These are phyloP conservation scores for Drosophila austrosaltans DNA, from an alignment of 2,888 invertebrate genomes.

Conservation along the genomic window DNA sequence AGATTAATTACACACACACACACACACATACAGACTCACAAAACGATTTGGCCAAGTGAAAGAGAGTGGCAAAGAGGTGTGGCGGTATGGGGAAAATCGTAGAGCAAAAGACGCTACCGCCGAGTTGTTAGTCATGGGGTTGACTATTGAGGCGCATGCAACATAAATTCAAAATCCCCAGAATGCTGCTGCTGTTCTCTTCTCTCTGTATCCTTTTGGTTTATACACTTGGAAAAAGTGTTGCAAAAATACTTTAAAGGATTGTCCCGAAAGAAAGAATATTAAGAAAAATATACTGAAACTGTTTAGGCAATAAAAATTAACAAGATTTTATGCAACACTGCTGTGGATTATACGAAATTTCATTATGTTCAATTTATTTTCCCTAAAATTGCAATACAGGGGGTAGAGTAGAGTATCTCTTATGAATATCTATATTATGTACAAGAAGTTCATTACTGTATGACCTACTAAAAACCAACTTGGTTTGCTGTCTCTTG, in stretches of 20 bases:
- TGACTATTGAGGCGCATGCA: conserved; percentile 61
- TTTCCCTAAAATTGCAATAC: too few species aligned
- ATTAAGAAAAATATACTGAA: too few species aligned
- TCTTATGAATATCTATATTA: too few species aligned
- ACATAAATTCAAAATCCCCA: conserved; percentile 68
- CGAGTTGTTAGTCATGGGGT: conserved; percentile 28
- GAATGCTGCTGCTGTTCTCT: neutral
- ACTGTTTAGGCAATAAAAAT: too few species aligned
- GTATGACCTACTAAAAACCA: too few species aligned
- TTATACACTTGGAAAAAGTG: conserved; percentile 34
- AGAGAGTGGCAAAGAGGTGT: neutral
- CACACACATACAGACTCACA: conserved; percentile 12
- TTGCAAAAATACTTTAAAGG: conserved; percentile 16
- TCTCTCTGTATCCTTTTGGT: conserved; percentile 22
- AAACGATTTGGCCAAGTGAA: conserved; percentile 22
- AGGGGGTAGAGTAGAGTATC: neutral
- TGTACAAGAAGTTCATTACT: too few species aligned
- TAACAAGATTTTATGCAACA: too few species aligned
- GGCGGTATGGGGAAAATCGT: neutral
- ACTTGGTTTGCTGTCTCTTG: neutral
- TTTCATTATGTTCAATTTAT: too few species aligned
- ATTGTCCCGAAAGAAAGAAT: neutral
- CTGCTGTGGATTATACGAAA: too few species aligned
- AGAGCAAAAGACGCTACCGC: conserved; percentile 5
- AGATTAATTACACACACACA: conserved; percentile 79